Conservation (phyloP, 2,888 invertebrate genomes). For the Hesperia comma region DNA sequence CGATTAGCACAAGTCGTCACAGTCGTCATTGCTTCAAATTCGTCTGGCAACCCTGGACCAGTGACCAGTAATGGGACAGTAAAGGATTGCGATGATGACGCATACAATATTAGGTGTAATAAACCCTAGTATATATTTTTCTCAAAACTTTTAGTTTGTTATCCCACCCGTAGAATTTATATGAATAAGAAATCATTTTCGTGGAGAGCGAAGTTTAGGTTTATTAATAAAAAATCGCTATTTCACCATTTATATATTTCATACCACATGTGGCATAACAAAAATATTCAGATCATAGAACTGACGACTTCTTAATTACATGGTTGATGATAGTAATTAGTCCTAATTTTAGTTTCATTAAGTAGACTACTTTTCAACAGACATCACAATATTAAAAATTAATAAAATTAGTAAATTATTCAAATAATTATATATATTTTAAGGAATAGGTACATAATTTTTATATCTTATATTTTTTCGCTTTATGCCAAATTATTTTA, state of each 20-base stretch:
- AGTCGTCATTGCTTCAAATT: too few species aligned
- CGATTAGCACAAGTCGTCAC: too few species aligned
- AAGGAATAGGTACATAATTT: background rate
- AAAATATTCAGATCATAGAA: conserved; percentile 76
- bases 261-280: conserved; percentile 73
- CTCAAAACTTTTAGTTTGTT: too few species aligned
- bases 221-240: conserved; percentile 27
- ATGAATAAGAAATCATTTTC: too few species aligned
- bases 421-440: background rate
- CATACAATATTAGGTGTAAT: too few species aligned
- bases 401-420: conserved; percentile 1
- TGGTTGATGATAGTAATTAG: conserved; percentile 26
- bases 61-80: too few species aligned
- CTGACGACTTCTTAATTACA: conserved; percentile 36
- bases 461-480: background rate
- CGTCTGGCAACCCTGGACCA: too few species aligned
- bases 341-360: conserved; percentile 1
- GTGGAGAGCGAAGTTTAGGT: too few species aligned
- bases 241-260: conserved; percentile 58
- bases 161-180: too few species aligned
- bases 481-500: background rate
- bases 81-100: too few species aligned
- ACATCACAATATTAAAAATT: conserved; percentile 22
- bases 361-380: conserved; percentile 5
- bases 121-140: too few species aligned